Base-by-base conservation (phyloP, 2,888 invertebrate species). In the Girardia tigrina region DNA sequence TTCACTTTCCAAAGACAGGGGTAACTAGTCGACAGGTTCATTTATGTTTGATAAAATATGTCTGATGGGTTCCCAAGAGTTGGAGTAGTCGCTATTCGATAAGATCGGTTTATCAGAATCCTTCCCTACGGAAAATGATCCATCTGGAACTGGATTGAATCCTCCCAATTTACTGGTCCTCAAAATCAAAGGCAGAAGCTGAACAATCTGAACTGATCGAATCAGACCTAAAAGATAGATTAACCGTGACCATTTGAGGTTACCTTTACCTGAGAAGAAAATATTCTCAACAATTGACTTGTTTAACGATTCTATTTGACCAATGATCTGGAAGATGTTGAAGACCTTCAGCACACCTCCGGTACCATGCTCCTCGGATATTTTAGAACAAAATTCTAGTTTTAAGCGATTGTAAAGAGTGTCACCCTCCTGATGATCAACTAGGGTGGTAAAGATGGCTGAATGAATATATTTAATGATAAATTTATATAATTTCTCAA, bases 141-240 rank as follows among this genome's bases (percentile, higher is more conserved):
- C n/a, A 8, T 56, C 4, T n/a, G 56, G 6, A 20, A 8, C n/a
- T 12, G n/a, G 23, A 23, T 56, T 4, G 56, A 12, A 56, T 2
- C n/a, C 56, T 20, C 23, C 2, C n/a, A 56, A 56, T 56, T n/a
- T 56, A 56, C n/a, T 56, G 6, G 56, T 56, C 23, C n/a, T 56
- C 8, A 56, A 8, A 20, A 56, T 56, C 23, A 56, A 56, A 8
- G 56, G 56, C 4, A 56, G 56, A 4, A 56, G n/a, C 23, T 56
- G 56, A 56, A 56, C 56, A 56, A 56, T 56, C 23, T 56, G 56
- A 56, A 56, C 56, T 6, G 56, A 56, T 56, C n/a, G n/a, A 12
- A 56, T 16, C 4, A 56, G n/a, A 56, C 56, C 56, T 56, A 23
- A 16, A 12, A 4, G 2, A 56, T 20, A 12, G n/a, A 4, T 12